Evolutionary conservation across 2,797 vertebrate genomes (phyloP).

Genomic region (Echeneis naucrates): DNA sequence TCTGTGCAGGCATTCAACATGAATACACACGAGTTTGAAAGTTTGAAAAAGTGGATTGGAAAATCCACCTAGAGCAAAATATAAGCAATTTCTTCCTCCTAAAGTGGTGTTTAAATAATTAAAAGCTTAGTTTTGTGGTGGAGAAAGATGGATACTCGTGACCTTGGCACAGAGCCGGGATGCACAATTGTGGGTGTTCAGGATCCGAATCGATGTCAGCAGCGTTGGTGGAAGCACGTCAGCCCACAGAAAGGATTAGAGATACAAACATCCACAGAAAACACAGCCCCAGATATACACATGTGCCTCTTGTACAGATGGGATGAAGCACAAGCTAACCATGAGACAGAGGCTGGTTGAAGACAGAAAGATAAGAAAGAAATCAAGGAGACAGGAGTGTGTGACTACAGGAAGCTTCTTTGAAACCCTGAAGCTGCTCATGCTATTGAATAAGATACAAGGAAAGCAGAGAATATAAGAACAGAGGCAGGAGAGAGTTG

Average conservation of each 20-base stretch:
- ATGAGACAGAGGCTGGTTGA: conserved; percentile 41
- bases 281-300: conserved; percentile 77
- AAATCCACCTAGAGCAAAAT: background rate
- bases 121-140: conserved; percentile 21
- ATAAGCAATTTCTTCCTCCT: background rate
- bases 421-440: conserved; percentile 59
- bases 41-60: background rate
- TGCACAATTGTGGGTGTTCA: conserved; percentile 48
- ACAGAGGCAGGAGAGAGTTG: conserved; percentile 10
- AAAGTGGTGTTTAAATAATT: background rate
- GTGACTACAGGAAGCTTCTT: conserved; percentile 39
- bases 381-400: conserved; percentile 19
- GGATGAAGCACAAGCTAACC: conserved; percentile 55
- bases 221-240: conserved; percentile 75
- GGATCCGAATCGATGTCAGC: conserved; percentile 70
- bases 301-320: conserved; percentile 60
- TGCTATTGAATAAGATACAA: conserved; percentile 58
- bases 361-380: conserved; percentile 22
- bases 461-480: background rate
- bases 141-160: conserved; percentile 23
- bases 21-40: conserved; percentile 9
- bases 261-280: conserved; percentile 81
- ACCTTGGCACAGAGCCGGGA: conserved; percentile 46
- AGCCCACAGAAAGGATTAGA: conserved; percentile 77
- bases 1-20: conserved; percentile 35